Conservation (phyloP, 2,888 invertebrate genomes). For the Eustalomyia histrio region DNA sequence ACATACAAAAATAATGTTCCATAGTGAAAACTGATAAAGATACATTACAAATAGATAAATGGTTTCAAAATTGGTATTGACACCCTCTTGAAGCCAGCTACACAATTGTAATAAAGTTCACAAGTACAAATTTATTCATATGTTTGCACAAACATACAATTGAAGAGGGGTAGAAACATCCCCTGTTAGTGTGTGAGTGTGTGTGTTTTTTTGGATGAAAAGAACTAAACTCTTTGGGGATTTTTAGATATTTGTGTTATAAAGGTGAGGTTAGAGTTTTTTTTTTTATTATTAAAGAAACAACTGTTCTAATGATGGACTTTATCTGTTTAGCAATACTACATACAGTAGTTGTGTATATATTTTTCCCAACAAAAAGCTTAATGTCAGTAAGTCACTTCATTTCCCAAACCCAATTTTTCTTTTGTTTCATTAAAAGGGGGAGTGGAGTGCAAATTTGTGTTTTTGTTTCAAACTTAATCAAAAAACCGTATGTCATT, state of each 20-base stretch:
- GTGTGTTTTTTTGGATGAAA: not conserved
- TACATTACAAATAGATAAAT: slow-evolving; percentile 47
- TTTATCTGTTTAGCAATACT: slow-evolving; percentile 68
- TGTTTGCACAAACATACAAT: slow-evolving; percentile 22
- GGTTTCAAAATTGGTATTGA: slow-evolving; percentile 43
- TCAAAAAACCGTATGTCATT: slow-evolving; percentile 65
- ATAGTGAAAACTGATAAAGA: slow-evolving; percentile 43
- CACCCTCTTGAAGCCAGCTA: slow-evolving; percentile 60
- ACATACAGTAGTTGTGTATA: slow-evolving; percentile 70
- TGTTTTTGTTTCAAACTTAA: slow-evolving; percentile 61
- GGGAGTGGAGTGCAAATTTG: slow-evolving; percentile 64
- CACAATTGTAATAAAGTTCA: not conserved
- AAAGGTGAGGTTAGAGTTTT: slow-evolving; percentile 52
- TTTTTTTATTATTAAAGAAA: slow-evolving; percentile 57
- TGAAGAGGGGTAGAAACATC: slow-evolving; percentile 21
- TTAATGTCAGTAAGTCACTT: slow-evolving; percentile 66
- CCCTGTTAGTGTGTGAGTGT: not conserved
- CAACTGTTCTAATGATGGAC: slow-evolving; percentile 73
- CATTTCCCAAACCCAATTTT: slow-evolving; percentile 38
- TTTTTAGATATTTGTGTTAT: slow-evolving; percentile 51
- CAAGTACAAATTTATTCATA: slow-evolving; percentile 28
- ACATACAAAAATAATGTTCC: slow-evolving; percentile 41
- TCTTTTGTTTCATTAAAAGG: slow-evolving; percentile 30
- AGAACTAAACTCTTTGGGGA: slow-evolving; percentile 67
- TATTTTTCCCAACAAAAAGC: slow-evolving; percentile 66